phyloP scores from a whole-genome alignment of 2,797 vertebrate species.

The Ispidina picta region DNA sequence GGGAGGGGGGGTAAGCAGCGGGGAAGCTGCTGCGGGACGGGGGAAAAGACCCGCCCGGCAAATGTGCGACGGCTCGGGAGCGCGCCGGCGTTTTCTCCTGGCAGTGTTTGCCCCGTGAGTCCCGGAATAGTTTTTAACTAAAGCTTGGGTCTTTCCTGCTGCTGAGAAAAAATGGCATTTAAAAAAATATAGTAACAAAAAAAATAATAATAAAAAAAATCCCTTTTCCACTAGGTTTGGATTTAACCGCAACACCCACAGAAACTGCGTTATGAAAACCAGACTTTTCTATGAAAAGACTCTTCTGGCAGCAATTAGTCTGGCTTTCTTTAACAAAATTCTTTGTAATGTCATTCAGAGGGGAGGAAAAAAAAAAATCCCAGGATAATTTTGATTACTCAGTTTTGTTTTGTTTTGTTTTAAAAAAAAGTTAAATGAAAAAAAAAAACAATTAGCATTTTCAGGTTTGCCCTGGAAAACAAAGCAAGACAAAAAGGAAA shows the following conservation, averaged over 20 bases:
- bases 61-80: too few relatives aligned
- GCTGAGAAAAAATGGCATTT: slow-evolving; percentile 53
- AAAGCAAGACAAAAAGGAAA: neutral
- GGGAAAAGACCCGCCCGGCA: neutral
- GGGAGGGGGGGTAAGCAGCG: neutral
- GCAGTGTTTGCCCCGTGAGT: neutral
- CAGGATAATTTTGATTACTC: slow-evolving; percentile 70
- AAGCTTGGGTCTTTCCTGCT: slow-evolving; percentile 37
- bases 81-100: neutral
- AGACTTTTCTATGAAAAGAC: slow-evolving; percentile 76
- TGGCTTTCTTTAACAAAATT: slow-evolving; percentile 81
- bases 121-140: neutral
- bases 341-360: slow-evolving; percentile 81
- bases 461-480: slow-evolving; percentile 18
- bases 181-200: too few relatives aligned
- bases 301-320: slow-evolving; percentile 84
- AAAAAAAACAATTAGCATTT: slow-evolving; percentile 10
- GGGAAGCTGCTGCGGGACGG: neutral
- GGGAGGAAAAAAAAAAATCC: slow-evolving; percentile 7
- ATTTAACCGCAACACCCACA: slow-evolving; percentile 75
- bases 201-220: neutral
- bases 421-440: neutral
- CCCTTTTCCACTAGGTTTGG: slow-evolving; percentile 55
- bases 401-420: neutral
- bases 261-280: slow-evolving; percentile 82